Conservation (phyloP, 2,797 vertebrate species). For the Malurus splendens region DNA sequence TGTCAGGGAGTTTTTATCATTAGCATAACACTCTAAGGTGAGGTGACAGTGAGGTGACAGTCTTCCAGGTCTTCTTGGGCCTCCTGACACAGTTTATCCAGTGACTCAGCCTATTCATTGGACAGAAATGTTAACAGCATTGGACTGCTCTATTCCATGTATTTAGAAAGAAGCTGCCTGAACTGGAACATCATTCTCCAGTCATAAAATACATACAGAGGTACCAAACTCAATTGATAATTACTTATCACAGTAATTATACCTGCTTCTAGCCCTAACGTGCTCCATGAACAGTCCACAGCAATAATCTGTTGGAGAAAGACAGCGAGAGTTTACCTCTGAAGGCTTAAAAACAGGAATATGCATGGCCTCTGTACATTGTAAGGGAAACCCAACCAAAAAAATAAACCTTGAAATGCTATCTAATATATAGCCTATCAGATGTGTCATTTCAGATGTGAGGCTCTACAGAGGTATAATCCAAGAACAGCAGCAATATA, state of each 20-base stretch:
- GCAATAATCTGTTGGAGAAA: neutral
- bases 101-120: neutral
- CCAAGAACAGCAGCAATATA: slow-evolving; percentile 56
- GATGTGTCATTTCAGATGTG: slow-evolving; percentile 12
- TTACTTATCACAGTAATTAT: neutral
- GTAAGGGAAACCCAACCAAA: neutral
- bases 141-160: neutral
- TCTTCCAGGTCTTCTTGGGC: neutral
- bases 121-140: neutral
- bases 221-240: neutral
- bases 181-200: neutral
- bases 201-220: neutral
- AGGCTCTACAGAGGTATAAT: slow-evolving; percentile 14
- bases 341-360: neutral
- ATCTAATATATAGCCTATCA: neutral
- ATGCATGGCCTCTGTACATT: neutral
- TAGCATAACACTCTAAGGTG: neutral
- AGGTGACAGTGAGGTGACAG: neutral
- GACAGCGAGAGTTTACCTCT: neutral
- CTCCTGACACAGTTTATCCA: neutral
- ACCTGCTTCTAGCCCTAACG: neutral
- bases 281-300: neutral
- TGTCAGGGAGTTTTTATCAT: neutral
- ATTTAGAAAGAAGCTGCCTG: neutral
- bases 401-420: neutral